These are phyloP conservation scores for Melanotaenia duboulayi DNA, from an alignment of 2,113 vertebrate genomes.

Conservation along the genomic window DNA sequence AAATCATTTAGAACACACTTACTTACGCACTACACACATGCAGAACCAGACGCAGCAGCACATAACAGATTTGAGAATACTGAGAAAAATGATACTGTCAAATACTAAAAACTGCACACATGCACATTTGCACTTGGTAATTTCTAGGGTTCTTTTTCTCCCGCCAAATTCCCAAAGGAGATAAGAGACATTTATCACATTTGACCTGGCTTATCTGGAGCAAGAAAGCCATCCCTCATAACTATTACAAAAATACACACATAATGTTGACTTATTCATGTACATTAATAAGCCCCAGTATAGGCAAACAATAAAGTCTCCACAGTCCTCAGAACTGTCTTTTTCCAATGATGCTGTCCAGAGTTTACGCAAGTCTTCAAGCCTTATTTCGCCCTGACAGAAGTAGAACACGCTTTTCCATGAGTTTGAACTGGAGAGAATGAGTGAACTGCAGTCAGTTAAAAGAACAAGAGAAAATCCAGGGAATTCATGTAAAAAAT, in stretches of 20 bases:
- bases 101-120: slow-evolving; percentile 20
- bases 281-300: slow-evolving; percentile 2
- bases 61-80: slow-evolving; percentile 19
- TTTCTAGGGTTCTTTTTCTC: not conserved
- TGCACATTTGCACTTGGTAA: not conserved
- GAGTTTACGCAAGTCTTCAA: slow-evolving; percentile 38
- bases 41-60: slow-evolving; percentile 8
- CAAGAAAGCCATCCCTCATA: slow-evolving; percentile 2
- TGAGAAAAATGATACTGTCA: slow-evolving; percentile 46
- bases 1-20: slow-evolving; percentile 62
- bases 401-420: slow-evolving; percentile 15
- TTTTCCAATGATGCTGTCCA: slow-evolving; percentile 28
- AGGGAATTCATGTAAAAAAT: slow-evolving; percentile 23
- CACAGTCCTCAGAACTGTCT: not conserved
- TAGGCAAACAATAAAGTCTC: slow-evolving; percentile 8
- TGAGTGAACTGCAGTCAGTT: slow-evolving; percentile 4
- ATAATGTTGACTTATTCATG: not conserved
- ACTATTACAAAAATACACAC: not conserved
- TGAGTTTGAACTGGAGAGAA: slow-evolving; percentile 25
- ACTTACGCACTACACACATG: slow-evolving; percentile 29
- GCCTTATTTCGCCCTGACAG: slow-evolving; percentile 42
- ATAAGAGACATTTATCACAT: slow-evolving; percentile 4
- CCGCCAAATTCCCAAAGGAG: not conserved
- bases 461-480: slow-evolving; percentile 17
- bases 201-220: slow-evolving; percentile 10